These are phyloP conservation scores for Ailurus styani DNA, from an alignment of 2,113 vertebrate genomes.

Conservation along the genomic window DNA sequence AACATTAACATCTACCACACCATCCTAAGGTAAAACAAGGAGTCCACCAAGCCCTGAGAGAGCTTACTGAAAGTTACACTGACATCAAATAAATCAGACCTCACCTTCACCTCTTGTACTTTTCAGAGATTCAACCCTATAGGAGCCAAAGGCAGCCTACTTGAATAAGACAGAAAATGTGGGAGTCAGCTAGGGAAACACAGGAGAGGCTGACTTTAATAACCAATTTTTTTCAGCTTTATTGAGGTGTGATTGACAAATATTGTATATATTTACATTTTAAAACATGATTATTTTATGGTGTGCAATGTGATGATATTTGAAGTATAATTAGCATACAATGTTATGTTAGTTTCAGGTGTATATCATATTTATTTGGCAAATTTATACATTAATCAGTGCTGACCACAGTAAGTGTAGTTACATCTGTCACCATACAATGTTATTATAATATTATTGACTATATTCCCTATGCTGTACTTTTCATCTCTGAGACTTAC, in stretches of 20 bases:
- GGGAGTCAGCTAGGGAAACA: not conserved
- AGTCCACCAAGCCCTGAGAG: not conserved
- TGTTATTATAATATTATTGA: not conserved
- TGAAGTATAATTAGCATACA: not conserved
- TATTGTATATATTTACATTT: not conserved
- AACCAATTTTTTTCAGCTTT: not conserved
- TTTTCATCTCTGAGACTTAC: not conserved
- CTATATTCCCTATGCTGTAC: not conserved
- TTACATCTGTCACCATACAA: not conserved
- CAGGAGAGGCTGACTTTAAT: not conserved
- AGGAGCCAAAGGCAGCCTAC: not conserved
- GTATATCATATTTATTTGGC: not conserved
- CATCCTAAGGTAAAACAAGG: not conserved
- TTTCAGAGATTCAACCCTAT: not conserved
- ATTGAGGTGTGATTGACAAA: not conserved
- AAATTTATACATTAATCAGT: not conserved
- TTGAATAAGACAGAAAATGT: not conserved
- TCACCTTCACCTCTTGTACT: not conserved
- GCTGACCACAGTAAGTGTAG: not conserved
- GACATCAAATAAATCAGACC: not conserved
- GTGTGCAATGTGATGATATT: not conserved
- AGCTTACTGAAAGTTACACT: not conserved
- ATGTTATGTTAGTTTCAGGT: not conserved
- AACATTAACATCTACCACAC: not conserved
- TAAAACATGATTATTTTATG: not conserved